phyloP scores from a whole-genome alignment of 2,888 invertebrate genomes.

The Catotricha subobsoleta region DNA sequence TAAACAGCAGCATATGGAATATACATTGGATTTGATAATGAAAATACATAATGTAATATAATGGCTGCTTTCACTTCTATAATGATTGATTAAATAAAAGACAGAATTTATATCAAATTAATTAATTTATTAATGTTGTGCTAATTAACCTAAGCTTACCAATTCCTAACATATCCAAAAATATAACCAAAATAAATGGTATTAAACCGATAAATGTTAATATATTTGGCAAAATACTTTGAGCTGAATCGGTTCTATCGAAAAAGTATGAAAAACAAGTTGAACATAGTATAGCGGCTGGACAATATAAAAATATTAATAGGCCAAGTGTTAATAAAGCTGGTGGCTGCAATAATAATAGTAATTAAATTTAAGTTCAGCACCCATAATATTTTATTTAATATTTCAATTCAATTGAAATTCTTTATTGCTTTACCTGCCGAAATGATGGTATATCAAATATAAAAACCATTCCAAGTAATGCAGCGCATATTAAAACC shows the following conservation, averaged over 20 bases:
- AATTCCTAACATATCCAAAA: constrained; percentile 51
- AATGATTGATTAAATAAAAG: constrained; percentile 16
- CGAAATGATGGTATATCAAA: constrained; percentile 11
- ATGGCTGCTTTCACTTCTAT: constrained; percentile 48
- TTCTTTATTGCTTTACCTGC: constrained; percentile 4
- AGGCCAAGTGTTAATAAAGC: constrained; percentile 48
- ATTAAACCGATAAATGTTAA: constrained; percentile 56
- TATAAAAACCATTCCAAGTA: constrained; percentile 32
- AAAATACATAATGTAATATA: constrained; percentile 52
- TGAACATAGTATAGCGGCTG: constrained; percentile 55
- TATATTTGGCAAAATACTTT: constrained; percentile 59
- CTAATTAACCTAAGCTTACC: constrained; percentile 40
- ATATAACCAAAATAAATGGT: constrained; percentile 53
- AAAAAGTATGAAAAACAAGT: constrained; percentile 64
- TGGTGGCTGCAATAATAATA: constrained; percentile 31
- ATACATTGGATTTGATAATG: constrained; percentile 60
- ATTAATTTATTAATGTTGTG: too few species aligned
- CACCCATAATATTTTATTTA: too few species aligned
- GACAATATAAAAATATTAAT: constrained; percentile 51
- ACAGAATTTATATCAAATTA: constrained; percentile 2
- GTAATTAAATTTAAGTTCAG: not conserved
- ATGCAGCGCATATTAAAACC: constrained; percentile 44
- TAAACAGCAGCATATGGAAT: constrained; percentile 67
- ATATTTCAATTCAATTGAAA: not conserved
- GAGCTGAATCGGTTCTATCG: constrained; percentile 66